phyloP scores from a whole-genome alignment of 64 coral and sea anemone genomes.

The Stichodactyla mertensii region DNA sequence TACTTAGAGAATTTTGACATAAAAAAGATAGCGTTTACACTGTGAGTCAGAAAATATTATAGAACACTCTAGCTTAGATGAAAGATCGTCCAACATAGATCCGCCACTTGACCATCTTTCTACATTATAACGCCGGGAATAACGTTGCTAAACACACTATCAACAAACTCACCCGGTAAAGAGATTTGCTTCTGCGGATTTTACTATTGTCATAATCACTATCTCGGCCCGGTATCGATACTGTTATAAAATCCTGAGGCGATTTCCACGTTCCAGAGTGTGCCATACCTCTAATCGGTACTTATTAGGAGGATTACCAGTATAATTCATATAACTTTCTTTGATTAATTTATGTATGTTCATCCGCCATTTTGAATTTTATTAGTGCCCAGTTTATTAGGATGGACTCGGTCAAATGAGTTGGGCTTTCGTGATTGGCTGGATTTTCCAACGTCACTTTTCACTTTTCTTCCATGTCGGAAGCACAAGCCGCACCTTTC shows the following conservation, averaged over 20 bases:
- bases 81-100: too few relatives aligned
- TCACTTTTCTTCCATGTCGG: too few relatives aligned
- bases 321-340: neutral
- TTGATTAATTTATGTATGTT: neutral
- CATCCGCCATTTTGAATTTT: slow-evolving; percentile 11
- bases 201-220: slow-evolving; percentile 75
- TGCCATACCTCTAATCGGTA: neutral
- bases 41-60: too few relatives aligned
- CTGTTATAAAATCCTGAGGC: slow-evolving; percentile 55
- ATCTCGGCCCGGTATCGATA: slow-evolving; percentile 63
- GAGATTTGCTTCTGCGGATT: slow-evolving; percentile 34
- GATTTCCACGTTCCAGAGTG: neutral
- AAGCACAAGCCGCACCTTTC: too few relatives aligned
- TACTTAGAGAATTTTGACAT: too few relatives aligned
- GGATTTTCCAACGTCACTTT: neutral
- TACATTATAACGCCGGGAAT: neutral
- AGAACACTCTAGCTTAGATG: too few relatives aligned
- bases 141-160: neutral
- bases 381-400: neutral
- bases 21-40: too few relatives aligned
- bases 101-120: neutral
- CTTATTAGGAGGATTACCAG: neutral
- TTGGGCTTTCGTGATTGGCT: neutral
- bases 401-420: neutral
- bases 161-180: slow-evolving; percentile 61